Evolutionary conservation across 2,113 vertebrate species (phyloP).

Genomic region (Pituophis catenifer): DNA sequence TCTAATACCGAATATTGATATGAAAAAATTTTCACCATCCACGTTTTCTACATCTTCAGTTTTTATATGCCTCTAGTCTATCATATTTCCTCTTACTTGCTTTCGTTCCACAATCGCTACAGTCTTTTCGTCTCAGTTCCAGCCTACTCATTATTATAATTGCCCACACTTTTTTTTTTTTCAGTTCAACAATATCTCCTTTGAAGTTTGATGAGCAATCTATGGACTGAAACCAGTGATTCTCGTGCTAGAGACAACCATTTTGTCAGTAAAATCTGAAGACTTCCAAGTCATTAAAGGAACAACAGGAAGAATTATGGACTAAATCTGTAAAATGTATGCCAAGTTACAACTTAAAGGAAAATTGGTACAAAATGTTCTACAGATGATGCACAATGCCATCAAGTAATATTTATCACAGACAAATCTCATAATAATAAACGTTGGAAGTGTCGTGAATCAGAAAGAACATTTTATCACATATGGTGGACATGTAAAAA

Average conservation of each 20-base stretch:
- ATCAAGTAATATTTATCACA: not conserved
- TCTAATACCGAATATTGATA: not conserved
- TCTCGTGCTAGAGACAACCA: not conserved
- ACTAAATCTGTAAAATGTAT: not conserved
- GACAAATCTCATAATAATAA: not conserved
- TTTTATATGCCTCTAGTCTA: not conserved
- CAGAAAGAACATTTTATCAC: not conserved
- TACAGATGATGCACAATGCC: not conserved
- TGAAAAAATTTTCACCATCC: not conserved
- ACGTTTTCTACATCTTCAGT: not conserved
- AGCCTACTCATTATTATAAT: not conserved
- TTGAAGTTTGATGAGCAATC: not conserved
- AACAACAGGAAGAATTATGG: not conserved
- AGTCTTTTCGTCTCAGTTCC: not conserved
- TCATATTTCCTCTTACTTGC: not conserved
- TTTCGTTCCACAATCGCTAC: not conserved
- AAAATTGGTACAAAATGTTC: not conserved
- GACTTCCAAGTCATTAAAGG: not conserved
- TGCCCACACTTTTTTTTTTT: not conserved
- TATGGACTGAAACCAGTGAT: not conserved
- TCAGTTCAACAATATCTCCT: not conserved
- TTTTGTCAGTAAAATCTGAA: not conserved
- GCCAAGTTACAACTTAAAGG: not conserved
- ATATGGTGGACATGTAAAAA: not conserved
- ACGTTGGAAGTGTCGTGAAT: not conserved